Percentiles rank a stretch among this genome's conserved stretches.
These are phyloP conservation scores for Trilocha varians DNA, from an alignment of 2,888 invertebrate genomes.

Conservation along the genomic window DNA sequence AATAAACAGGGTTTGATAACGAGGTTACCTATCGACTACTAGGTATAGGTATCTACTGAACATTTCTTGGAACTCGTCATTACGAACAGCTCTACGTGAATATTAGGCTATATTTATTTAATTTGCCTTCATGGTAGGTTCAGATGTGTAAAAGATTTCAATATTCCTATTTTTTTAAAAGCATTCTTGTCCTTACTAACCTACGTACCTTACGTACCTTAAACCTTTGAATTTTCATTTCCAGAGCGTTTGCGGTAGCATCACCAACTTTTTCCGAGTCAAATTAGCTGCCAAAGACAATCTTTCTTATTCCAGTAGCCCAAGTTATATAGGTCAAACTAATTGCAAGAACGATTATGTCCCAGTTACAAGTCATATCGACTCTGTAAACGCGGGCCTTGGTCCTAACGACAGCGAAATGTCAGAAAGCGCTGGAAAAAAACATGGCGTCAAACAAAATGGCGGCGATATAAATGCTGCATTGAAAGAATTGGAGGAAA, in stretches of 20 bases:
- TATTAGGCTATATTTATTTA: no score
- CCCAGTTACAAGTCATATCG: conserved; percentile 32
- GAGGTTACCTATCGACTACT: no score
- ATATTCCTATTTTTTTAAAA: no score
- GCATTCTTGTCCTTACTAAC: no score
- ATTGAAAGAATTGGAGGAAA: conserved; percentile 52
- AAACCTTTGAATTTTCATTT: no score
- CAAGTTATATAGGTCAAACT: conserved; percentile 59
- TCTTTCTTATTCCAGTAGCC: conserved; percentile 60
- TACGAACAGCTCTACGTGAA: no score
- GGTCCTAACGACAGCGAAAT: conserved; percentile 48
- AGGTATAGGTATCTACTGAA: no score
- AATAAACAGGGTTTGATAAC: no score
- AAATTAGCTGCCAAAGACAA: conserved; percentile 61
- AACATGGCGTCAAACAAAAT: conserved; percentile 25
- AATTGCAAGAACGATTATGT: conserved; percentile 58
- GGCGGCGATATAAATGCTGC: conserved; percentile 55
- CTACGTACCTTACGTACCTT: no score
- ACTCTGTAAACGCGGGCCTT: conserved; percentile 53
- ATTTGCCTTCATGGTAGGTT: no score
- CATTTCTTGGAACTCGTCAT: no score
- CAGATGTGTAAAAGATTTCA: no score
- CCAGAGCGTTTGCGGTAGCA: conserved; percentile 82
- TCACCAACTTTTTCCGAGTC: conserved; percentile 77
- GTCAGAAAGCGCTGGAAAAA: conserved; percentile 36